Conservation (phyloP, 1,140 invertebrate species). For the Druon quercuslanigerum region DNA sequence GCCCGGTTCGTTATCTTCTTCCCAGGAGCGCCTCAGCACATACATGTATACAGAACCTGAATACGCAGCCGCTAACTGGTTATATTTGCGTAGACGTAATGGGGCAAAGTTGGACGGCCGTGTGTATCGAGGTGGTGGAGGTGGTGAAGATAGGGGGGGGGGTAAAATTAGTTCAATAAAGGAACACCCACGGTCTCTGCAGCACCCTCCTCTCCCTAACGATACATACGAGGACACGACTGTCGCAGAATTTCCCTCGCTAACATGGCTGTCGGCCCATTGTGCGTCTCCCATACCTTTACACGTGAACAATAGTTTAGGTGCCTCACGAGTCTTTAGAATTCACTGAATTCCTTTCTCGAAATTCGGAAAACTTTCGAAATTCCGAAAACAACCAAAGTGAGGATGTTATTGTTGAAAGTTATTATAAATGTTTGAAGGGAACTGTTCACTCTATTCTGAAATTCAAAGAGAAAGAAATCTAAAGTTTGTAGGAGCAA, state of each 20-base stretch:
- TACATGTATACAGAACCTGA: constrained; percentile 15
- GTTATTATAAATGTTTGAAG: too few species aligned
- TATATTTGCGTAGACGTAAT: constrained; percentile 69
- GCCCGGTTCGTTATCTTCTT: constrained; percentile 53
- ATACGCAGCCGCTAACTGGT: constrained; percentile 57
- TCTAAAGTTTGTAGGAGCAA: too few species aligned
- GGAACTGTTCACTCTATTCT: too few species aligned
- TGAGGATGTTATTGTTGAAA: too few species aligned
- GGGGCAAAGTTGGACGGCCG: constrained; percentile 62
- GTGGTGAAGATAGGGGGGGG: constrained; percentile 57
- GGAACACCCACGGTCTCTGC: constrained; percentile 65
- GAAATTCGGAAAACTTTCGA: background rate
- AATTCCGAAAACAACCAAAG: too few species aligned
- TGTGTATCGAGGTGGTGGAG: constrained; percentile 48
- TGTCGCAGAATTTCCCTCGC: constrained; percentile 50
- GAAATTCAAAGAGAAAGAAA: too few species aligned
- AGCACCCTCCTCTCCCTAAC: constrained; percentile 49
- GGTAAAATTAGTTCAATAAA: constrained; percentile 71
- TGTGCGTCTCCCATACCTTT: constrained; percentile 39
- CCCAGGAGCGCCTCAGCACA: constrained; percentile 34
- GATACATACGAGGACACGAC: constrained; percentile 49
- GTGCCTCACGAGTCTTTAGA: constrained; percentile 7
- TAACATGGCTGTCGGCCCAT: constrained; percentile 41
- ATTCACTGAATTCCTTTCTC: constrained; percentile 6
- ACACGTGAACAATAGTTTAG: constrained; percentile 23